These are phyloP conservation scores for Oceanodroma leucorhoa DNA, from an alignment of 2,797 vertebrate species.

Conservation along the genomic window DNA sequence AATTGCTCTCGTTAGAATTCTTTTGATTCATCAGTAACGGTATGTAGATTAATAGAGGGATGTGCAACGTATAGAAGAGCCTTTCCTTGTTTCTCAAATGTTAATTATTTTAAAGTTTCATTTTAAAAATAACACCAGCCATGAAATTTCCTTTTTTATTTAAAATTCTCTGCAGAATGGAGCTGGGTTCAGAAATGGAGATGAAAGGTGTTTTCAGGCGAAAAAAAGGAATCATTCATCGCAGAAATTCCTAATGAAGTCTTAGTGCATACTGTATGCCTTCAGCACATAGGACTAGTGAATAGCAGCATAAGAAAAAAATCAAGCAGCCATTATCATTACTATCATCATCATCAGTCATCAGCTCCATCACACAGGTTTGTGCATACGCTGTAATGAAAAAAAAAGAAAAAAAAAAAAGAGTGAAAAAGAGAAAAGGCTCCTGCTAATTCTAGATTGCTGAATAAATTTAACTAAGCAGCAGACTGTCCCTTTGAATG, in stretches of 20 bases:
- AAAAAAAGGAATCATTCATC: neutral
- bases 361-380: constrained; percentile 29
- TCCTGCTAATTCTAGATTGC: constrained; percentile 17
- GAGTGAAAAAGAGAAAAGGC: neutral
- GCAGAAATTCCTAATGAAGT: constrained; percentile 27
- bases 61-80: neutral
- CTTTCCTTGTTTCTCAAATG: neutral
- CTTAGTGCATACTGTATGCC: neutral
- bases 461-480: constrained; percentile 22
- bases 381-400: neutral
- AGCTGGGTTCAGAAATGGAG: neutral
- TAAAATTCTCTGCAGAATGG: neutral
- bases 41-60: neutral
- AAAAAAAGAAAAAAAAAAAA: neutral
- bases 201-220: neutral
- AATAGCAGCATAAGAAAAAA: constrained; percentile 39
- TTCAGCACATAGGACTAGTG: neutral
- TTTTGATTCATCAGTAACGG: neutral
- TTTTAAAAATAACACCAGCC: neutral
- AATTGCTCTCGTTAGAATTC: neutral
- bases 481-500: neutral
- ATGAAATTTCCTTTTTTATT: neutral
- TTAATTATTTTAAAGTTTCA: neutral
- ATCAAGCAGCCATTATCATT: constrained; percentile 43
- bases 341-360: constrained; percentile 34